Percentiles rank a stretch among this genome's conserved stretches.
Evolutionary conservation across 1,140 invertebrate genomes (phyloP).

Genomic region (Drosophila pruinosa): DNA sequence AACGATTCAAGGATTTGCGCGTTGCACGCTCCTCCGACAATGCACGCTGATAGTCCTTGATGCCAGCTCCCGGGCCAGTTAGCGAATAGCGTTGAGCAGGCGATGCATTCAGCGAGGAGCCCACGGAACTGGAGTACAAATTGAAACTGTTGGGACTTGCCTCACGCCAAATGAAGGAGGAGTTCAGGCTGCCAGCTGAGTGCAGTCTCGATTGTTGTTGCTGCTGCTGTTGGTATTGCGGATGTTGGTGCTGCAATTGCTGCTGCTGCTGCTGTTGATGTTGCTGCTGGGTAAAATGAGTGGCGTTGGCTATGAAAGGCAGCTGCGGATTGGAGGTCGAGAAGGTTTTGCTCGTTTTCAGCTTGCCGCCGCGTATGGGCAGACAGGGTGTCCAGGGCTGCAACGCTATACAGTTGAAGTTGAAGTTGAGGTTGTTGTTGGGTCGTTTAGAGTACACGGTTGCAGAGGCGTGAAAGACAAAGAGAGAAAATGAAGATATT

Average conservation of each 20-base stretch:
- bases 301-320: constrained; percentile 67
- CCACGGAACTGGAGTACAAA: constrained; percentile 78
- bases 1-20: constrained; percentile 69
- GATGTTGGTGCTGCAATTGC: constrained; percentile 9
- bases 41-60: constrained; percentile 76
- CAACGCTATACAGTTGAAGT: constrained; percentile 65
- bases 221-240: constrained; percentile 19
- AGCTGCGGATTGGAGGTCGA: constrained; percentile 82
- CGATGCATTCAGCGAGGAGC: constrained; percentile 63
- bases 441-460: constrained; percentile 35
- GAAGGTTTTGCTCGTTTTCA: constrained; percentile 82
- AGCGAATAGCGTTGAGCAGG: constrained; percentile 66
- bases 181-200: constrained; percentile 77
- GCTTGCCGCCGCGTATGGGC: constrained; percentile 81
- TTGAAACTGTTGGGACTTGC: constrained; percentile 82
- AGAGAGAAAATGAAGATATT: constrained; percentile 79
- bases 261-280: constrained; percentile 33
- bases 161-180: constrained; percentile 82
- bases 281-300: constrained; percentile 38
- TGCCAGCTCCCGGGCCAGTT: constrained; percentile 20
- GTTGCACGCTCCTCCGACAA: constrained; percentile 77
- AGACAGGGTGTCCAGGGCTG: constrained; percentile 82
- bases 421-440: constrained; percentile 27
- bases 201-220: constrained; percentile 49
- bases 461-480: constrained; percentile 55